Evolutionary conservation across 2,797 vertebrate genomes (phyloP).

Genomic region (Fratercula arctica): DNA sequence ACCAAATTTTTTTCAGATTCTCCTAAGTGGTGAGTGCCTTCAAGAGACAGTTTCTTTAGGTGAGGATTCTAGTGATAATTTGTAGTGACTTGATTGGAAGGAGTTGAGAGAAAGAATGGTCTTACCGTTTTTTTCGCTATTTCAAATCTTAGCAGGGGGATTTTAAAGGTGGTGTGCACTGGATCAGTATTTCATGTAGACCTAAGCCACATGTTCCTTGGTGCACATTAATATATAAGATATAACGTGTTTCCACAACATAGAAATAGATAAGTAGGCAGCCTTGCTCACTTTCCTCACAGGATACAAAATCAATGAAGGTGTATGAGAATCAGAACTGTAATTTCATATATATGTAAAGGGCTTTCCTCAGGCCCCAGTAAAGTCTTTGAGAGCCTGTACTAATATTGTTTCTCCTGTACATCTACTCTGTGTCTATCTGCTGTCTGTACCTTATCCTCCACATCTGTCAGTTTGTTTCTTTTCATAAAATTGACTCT

Average conservation of each 20-base stretch:
- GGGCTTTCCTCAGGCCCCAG: neutral
- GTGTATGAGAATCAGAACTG: neutral
- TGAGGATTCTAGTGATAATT: neutral
- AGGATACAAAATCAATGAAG: neutral
- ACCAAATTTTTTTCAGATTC: neutral
- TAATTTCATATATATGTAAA: neutral
- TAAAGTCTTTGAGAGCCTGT: neutral
- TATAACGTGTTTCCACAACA: neutral
- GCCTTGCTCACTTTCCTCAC: neutral
- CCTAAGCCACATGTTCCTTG: neutral
- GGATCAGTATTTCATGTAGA: neutral
- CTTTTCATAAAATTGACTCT: neutral
- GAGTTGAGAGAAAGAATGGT: neutral
- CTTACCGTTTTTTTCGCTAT: neutral
- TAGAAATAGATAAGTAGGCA: neutral
- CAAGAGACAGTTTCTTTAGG: neutral
- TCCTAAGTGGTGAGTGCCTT: neutral
- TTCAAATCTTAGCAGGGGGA: neutral
- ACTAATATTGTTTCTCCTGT: neutral
- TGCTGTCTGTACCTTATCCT: neutral
- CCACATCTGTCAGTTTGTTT: neutral
- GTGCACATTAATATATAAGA: neutral
- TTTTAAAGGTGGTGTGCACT: neutral
- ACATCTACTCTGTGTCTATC: rapidly evolving
- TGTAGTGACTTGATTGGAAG: neutral